Percentiles rank a stretch among this genome's conserved stretches.
Conservation (phyloP, 2,113 vertebrate genomes). For the Pampusana beccarii region DNA sequence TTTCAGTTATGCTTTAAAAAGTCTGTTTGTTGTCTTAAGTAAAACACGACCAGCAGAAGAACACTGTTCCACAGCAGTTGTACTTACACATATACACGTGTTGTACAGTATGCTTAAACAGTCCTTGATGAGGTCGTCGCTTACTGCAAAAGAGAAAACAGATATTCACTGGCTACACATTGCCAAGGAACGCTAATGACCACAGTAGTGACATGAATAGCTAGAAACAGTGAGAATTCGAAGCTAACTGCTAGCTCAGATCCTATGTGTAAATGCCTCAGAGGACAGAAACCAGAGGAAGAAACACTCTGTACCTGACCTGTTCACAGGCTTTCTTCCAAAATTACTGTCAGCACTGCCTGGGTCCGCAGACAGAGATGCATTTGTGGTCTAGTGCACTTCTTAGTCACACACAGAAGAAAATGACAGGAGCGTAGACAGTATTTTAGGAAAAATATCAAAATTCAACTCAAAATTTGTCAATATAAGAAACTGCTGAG, state of each 20-base stretch:
- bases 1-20: neutral
- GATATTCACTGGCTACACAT: neutral
- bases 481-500: neutral
- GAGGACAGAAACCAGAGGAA: neutral
- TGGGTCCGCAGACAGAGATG: neutral
- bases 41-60: neutral
- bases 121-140: conserved; percentile 94
- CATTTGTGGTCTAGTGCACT: neutral
- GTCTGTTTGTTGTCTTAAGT: neutral
- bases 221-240: neutral
- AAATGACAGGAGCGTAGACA: accelerated
- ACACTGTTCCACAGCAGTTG: neutral
- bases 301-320: neutral
- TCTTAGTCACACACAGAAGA: neutral
- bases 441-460: neutral
- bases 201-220: neutral
- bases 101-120: conserved; percentile 96
- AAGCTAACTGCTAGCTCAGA: neutral
- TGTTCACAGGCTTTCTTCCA: neutral
- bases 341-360: neutral
- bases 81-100: conserved; percentile 96
- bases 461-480: neutral
- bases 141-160: conserved; percentile 81
- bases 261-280: neutral
- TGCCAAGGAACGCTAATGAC: neutral